phyloP scores from a whole-genome alignment of 2,113 vertebrate species.

The Rhegmatorhina hoffmannsi region DNA sequence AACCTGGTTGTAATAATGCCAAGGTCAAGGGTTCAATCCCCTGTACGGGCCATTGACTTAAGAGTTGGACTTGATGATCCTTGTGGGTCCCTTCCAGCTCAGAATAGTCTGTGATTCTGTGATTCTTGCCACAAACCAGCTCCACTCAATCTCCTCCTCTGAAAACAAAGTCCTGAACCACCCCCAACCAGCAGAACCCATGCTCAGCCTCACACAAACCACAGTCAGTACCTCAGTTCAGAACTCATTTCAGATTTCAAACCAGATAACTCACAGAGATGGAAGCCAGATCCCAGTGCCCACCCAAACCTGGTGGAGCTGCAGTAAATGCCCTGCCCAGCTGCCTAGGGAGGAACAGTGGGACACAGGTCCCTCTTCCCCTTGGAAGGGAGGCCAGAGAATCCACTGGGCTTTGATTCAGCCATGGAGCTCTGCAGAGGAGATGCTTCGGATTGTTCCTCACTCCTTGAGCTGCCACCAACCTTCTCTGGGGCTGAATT shows the following conservation, averaged over 20 bases:
- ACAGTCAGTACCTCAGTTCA: conserved; percentile 2
- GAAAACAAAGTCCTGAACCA: background rate
- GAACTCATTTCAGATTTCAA: conserved; percentile 22
- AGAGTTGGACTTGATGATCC: no score
- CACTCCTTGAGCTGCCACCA: conserved; percentile 30
- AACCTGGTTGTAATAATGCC: no score
- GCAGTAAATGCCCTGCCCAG: background rate
- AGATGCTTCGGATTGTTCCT: conserved; percentile 32
- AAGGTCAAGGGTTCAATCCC: no score
- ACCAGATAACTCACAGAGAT: background rate
- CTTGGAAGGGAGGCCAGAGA: conserved; percentile 4
- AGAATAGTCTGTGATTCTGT: no score
- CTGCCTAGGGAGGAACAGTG: conserved; percentile 4
- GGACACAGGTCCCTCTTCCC: background rate
- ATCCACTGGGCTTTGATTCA: conserved; percentile 33
- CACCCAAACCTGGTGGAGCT: background rate
- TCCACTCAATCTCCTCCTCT: background rate
- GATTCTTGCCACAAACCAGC: background rate
- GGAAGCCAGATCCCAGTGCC: conserved; percentile 7
- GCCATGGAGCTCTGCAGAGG: conserved; percentile 1
- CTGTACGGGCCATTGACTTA: no score
- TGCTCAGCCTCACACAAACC: background rate
- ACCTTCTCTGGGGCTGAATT: background rate
- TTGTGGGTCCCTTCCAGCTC: no score
- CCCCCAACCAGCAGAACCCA: background rate